Conservation (phyloP, 2,113 vertebrate genomes). For the Neogobius melanostomus region DNA sequence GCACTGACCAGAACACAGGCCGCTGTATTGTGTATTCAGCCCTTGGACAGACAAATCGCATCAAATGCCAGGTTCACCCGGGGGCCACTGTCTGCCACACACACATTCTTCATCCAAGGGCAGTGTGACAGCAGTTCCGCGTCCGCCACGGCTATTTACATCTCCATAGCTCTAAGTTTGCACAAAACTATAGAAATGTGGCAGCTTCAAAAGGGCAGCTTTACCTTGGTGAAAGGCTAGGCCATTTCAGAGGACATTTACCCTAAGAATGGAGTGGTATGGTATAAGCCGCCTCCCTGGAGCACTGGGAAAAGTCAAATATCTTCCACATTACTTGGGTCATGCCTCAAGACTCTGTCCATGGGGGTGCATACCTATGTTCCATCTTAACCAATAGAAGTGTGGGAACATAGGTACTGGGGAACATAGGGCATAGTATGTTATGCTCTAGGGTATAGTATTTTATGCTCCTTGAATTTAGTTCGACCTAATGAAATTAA, state of each 20-base stretch:
- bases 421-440: too few species aligned
- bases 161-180: slow-evolving; percentile 35
- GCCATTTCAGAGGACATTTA: slow-evolving; percentile 63
- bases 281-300: slow-evolving; percentile 48
- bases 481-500: neutral
- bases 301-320: slow-evolving; percentile 61
- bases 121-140: slow-evolving; percentile 39
- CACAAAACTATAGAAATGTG: slow-evolving; percentile 29
- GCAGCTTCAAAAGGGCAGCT: slow-evolving; percentile 47
- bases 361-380: too few species aligned
- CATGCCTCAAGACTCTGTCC: slow-evolving; percentile 39
- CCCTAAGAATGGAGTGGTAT: slow-evolving; percentile 59
- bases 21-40: slow-evolving; percentile 40
- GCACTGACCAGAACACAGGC: slow-evolving; percentile 21
- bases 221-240: slow-evolving; percentile 35
- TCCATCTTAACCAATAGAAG: too few species aligned
- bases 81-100: slow-evolving; percentile 47
- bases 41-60: slow-evolving; percentile 57
- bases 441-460: too few species aligned
- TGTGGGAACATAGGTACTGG: too few species aligned
- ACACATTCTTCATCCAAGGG: slow-evolving; percentile 59
- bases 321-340: slow-evolving; percentile 36
- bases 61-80: slow-evolving; percentile 67
- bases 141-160: slow-evolving; percentile 48
- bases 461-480: slow-evolving; percentile 46